A percentile compares a stretch with the other conserved stretches of the same genome.
Evolutionary conservation across 2,113 vertebrate species (phyloP).

Genomic region (Lagopus leucura): DNA sequence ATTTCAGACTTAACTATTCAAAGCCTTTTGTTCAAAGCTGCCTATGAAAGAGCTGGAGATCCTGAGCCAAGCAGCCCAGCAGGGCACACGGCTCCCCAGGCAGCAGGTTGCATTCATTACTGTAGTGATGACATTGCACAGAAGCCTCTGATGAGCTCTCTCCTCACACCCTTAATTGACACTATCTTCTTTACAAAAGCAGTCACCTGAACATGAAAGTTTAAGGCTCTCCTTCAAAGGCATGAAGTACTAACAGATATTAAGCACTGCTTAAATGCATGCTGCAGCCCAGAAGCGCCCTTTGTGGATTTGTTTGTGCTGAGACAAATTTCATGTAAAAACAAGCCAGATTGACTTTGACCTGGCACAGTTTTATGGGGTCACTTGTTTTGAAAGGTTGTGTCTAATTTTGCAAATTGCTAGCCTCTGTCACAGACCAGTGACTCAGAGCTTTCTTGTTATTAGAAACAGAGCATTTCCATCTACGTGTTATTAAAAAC

Average conservation of each 20-base stretch:
- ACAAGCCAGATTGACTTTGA: neutral
- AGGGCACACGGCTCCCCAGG: neutral
- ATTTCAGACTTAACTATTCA: neutral
- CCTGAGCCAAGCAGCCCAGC: fast-evolving
- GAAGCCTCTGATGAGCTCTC: neutral
- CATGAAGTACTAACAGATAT: neutral
- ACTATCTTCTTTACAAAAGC: neutral
- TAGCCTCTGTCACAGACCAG: neutral
- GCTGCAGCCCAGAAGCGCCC: neutral
- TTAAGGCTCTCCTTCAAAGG: neutral
- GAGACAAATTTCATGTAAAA: neutral
- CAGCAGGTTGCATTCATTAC: neutral
- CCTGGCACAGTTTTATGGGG: neutral
- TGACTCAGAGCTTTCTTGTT: neutral
- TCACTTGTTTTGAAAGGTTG: neutral
- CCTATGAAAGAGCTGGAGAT: neutral
- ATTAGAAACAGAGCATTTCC: neutral
- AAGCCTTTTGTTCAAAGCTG: neutral
- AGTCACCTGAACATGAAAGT: neutral
- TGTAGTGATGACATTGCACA: neutral
- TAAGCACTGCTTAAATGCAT: neutral
- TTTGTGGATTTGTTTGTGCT: neutral
- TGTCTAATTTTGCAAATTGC: neutral
- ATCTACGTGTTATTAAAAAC: neutral
- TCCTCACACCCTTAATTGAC: neutral